phyloP scores from a whole-genome alignment of 2,797 vertebrate genomes.

The Cottoperca gobio region DNA sequence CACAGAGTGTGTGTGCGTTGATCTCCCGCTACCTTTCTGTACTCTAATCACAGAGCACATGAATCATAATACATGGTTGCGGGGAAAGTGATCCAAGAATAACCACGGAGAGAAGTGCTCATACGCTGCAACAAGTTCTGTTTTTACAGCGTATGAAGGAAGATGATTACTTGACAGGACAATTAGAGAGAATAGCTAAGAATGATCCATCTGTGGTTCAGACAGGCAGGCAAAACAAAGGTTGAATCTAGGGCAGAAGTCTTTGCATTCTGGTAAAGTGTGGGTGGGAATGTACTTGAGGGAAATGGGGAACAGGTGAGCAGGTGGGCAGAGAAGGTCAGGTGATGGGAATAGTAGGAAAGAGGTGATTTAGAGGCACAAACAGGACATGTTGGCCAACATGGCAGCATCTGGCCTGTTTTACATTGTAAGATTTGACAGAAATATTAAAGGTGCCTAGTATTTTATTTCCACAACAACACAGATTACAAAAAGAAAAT shows the following conservation, averaged over 20 bases:
- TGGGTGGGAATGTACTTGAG: neutral
- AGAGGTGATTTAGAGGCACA: no score
- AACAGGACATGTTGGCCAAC: no score
- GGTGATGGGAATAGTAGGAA: neutral
- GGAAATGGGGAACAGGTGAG: neutral
- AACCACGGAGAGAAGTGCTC: neutral
- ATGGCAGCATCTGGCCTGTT: no score
- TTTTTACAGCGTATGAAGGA: slow-evolving; percentile 24
- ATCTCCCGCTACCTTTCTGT: slow-evolving; percentile 16
- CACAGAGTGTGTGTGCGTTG: slow-evolving; percentile 7
- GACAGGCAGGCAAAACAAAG: neutral
- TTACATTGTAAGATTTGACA: no score
- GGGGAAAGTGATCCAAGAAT: slow-evolving; percentile 9
- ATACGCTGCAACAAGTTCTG: neutral
- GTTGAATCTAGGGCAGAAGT: neutral
- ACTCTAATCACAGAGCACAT: slow-evolving; percentile 8
- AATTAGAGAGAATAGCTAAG: neutral
- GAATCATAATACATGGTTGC: slow-evolving; percentile 32
- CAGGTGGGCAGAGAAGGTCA: neutral
- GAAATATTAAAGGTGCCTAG: no score
- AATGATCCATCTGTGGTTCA: neutral
- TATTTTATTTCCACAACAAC: no score
- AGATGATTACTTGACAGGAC: neutral
- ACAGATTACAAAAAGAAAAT: no score
- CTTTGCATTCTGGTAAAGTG: neutral